These are phyloP conservation scores for Ennomos erosarius DNA, from an alignment of 2,888 invertebrate species.

Conservation along the genomic window DNA sequence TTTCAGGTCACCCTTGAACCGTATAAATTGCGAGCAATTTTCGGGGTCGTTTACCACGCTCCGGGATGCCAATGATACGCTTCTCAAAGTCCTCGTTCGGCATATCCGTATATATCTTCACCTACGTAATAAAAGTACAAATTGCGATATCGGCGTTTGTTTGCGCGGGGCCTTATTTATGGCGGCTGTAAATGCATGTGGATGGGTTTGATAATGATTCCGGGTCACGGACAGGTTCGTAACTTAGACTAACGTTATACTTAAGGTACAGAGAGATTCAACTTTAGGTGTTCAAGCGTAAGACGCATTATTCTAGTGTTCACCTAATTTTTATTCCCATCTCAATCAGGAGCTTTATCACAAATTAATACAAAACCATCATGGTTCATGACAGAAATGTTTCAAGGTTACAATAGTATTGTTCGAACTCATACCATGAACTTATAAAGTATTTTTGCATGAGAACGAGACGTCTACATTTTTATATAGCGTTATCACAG, in stretches of 20 bases:
- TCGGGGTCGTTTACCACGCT: conserved; percentile 77
- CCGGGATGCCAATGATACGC: conserved; percentile 73
- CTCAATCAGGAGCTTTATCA: no score
- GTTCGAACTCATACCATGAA: no score
- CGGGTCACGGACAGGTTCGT: conserved; percentile 24
- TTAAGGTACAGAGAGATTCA: not conserved
- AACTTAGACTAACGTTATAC: conserved; percentile 19
- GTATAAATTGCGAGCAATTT: conserved; percentile 80
- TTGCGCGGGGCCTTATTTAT: conserved; percentile 39
- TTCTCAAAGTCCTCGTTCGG: conserved; percentile 62
- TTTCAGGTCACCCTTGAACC: conserved; percentile 78
- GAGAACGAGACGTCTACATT: no score
- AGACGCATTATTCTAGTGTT: no score
- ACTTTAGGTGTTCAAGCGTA: not conserved
- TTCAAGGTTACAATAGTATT: no score
- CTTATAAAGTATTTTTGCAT: no score
- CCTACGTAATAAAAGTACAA: conserved; percentile 54
- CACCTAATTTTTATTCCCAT: no score
- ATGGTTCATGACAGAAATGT: no score
- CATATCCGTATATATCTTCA: conserved; percentile 53
- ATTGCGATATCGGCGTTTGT: conserved; percentile 48
- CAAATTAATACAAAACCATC: no score
- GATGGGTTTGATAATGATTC: conserved; percentile 38
- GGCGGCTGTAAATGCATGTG: conserved; percentile 29
- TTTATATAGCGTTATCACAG: no score